phyloP scores from a whole-genome alignment of 2,113 vertebrate genomes.

The Scomber japonicus region DNA sequence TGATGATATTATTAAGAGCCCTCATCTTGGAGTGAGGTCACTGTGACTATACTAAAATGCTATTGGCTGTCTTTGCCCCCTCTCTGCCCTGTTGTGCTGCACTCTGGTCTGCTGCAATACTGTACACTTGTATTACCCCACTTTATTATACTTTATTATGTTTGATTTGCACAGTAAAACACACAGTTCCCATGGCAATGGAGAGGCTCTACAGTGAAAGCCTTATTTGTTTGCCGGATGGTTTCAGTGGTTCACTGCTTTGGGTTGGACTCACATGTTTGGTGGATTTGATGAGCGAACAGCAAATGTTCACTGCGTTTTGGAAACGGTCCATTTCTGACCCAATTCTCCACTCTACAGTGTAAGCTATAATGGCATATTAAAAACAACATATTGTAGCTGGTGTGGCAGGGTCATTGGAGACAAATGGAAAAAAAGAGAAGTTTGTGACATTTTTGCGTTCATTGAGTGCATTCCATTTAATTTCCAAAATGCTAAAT shows the following conservation, averaged over 20 bases:
- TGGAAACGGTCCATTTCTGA: slow-evolving; percentile 63
- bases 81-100: slow-evolving; percentile 22
- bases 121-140: slow-evolving; percentile 56
- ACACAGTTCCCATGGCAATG: slow-evolving; percentile 73
- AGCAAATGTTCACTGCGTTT: slow-evolving; percentile 58
- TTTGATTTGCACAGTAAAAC: slow-evolving; percentile 74
- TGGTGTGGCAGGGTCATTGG: slow-evolving; percentile 50
- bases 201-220: slow-evolving; percentile 60
- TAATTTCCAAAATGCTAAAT: slow-evolving; percentile 43
- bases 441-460: slow-evolving; percentile 45
- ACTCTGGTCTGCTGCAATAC: slow-evolving; percentile 38
- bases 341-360: slow-evolving; percentile 35
- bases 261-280: slow-evolving; percentile 64
- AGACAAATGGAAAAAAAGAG: slow-evolving; percentile 52
- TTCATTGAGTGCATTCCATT: slow-evolving; percentile 53
- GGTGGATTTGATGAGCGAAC: slow-evolving; percentile 63
- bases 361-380: slow-evolving; percentile 47
- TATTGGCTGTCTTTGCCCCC: slow-evolving; percentile 21
- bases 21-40: slow-evolving; percentile 23
- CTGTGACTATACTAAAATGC: background rate
- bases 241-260: slow-evolving; percentile 60
- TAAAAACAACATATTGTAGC: slow-evolving; percentile 61
- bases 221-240: slow-evolving; percentile 71
- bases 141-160: slow-evolving; percentile 68
- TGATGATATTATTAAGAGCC: background rate